These are phyloP conservation scores for Rhipidura dahli DNA, from an alignment of 2,113 vertebrate genomes.

Conservation along the genomic window DNA sequence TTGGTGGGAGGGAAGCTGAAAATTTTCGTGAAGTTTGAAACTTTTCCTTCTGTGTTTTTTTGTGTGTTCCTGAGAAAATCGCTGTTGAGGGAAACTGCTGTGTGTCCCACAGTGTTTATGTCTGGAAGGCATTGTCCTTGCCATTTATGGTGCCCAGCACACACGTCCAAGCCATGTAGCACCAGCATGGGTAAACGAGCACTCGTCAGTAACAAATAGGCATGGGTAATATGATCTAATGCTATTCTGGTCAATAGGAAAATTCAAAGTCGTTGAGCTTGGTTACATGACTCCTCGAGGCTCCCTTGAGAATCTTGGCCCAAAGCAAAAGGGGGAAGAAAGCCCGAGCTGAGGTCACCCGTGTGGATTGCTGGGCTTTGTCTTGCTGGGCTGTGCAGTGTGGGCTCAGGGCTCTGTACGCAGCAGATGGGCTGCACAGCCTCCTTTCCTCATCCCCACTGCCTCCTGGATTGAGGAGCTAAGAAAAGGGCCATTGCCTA, in stretches of 20 bases:
- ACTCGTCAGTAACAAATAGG: background rate
- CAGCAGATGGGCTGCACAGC: background rate
- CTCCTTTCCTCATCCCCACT: background rate
- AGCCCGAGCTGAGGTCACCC: background rate
- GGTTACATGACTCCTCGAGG: background rate
- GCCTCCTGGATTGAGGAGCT: background rate
- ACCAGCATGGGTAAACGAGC: background rate
- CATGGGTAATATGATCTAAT: constrained; percentile 33
- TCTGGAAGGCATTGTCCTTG: background rate
- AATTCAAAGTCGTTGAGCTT: background rate
- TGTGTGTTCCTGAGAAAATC: background rate
- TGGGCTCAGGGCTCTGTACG: background rate
- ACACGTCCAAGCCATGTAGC: background rate
- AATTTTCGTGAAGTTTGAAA: background rate
- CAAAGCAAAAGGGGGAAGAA: background rate
- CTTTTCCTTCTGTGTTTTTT: background rate
- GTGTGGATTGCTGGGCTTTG: background rate
- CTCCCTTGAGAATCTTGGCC: constrained; percentile 31
- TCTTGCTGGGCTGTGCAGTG: background rate
- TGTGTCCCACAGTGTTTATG: background rate
- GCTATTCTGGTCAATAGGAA: constrained; percentile 59
- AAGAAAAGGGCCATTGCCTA: background rate
- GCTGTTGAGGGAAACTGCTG: background rate
- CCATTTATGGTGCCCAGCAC: constrained; percentile 40
- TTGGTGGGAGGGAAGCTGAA: background rate